A percentile compares a stretch with the other conserved stretches of the same genome.
Evolutionary conservation across 2,888 invertebrate species (phyloP).

Genomic region (Platycheirus rosarum): DNA sequence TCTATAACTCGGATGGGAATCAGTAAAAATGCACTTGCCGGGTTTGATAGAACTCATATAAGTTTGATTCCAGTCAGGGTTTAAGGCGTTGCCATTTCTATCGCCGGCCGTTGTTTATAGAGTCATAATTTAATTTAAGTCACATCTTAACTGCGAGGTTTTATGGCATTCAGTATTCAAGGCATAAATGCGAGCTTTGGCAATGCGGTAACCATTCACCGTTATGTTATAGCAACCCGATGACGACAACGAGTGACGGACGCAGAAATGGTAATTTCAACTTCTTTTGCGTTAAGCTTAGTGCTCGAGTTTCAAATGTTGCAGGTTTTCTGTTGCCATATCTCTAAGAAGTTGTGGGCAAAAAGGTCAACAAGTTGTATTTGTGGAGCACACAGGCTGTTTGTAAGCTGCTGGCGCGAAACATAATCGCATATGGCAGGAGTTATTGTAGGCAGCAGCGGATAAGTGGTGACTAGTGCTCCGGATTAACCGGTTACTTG

Average conservation of each 20-base stretch:
- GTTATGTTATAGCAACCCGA: constrained; percentile 40
- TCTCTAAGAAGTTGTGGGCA: constrained; percentile 51
- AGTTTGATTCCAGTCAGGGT: constrained; percentile 4
- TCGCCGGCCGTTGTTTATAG: constrained; percentile 14
- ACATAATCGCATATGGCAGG: constrained; percentile 54
- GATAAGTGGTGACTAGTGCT: constrained; percentile 61
- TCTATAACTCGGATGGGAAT: constrained; percentile 47
- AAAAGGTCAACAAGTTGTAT: constrained; percentile 69
- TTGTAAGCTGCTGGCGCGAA: constrained; percentile 44
- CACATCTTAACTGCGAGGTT: constrained; percentile 54
- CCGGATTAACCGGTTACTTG: constrained; percentile 71
- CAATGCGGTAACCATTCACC: constrained; percentile 41
- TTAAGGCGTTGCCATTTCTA: constrained; percentile 15
- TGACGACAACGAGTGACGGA: constrained; percentile 1
- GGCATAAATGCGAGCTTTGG: not conserved
- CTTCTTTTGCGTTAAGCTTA: not conserved
- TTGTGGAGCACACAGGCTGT: constrained; percentile 41
- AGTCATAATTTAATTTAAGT: constrained; percentile 56
- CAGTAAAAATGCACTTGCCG: constrained; percentile 43
- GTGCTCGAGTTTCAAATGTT: constrained; percentile 33
- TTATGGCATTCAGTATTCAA: constrained; percentile 41
- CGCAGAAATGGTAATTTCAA: constrained; percentile 56
- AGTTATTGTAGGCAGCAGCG: constrained; percentile 42
- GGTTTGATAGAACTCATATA: constrained; percentile 43
- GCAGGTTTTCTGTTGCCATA: constrained; percentile 13